A percentile compares a stretch with the other conserved stretches of the same genome.
These are phyloP conservation scores for Apeltes quadracus DNA, from an alignment of 2,113 vertebrate species.

Conservation along the genomic window DNA sequence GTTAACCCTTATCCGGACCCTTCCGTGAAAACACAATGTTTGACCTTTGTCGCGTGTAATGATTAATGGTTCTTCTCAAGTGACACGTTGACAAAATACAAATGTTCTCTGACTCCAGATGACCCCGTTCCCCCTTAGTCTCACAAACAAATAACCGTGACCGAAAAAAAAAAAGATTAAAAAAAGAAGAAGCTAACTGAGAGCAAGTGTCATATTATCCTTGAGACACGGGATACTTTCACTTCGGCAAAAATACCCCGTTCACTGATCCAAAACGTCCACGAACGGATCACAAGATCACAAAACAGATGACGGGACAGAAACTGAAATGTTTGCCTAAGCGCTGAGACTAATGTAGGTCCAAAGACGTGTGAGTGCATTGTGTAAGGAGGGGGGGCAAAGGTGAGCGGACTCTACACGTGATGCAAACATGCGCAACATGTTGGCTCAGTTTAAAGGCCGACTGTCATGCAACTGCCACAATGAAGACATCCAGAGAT, in stretches of 20 bases:
- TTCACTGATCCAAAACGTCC: constrained; percentile 37
- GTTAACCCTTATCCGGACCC: constrained; percentile 22
- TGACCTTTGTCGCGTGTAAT: constrained; percentile 26
- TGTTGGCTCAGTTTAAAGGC: constrained; percentile 42
- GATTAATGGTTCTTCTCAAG: constrained; percentile 20
- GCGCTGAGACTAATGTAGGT: neutral
- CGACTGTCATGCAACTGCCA: constrained; percentile 44
- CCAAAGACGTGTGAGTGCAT: constrained; percentile 14
- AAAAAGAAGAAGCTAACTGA: neutral
- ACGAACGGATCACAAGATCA: constrained; percentile 29
- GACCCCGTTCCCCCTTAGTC: neutral
- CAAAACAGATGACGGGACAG: constrained; percentile 41
- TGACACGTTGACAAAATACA: neutral
- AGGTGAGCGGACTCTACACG: constrained; percentile 36
- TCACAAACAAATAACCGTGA: neutral
- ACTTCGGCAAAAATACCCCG: constrained; percentile 16
- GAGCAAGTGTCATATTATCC: neutral
- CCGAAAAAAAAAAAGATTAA: neutral
- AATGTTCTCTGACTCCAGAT: neutral
- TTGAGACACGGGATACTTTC: neutral
- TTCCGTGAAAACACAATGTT: constrained; percentile 26
- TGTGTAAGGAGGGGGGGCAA: neutral
- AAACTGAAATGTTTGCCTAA: constrained; percentile 27
- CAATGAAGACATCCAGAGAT: constrained; percentile 72
- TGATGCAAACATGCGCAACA: constrained; percentile 44